Evolutionary conservation across 2,797 vertebrate species (phyloP), one percentile per base, ranked within the genome.

Genomic region (Aerospiza tachiro): DNA sequence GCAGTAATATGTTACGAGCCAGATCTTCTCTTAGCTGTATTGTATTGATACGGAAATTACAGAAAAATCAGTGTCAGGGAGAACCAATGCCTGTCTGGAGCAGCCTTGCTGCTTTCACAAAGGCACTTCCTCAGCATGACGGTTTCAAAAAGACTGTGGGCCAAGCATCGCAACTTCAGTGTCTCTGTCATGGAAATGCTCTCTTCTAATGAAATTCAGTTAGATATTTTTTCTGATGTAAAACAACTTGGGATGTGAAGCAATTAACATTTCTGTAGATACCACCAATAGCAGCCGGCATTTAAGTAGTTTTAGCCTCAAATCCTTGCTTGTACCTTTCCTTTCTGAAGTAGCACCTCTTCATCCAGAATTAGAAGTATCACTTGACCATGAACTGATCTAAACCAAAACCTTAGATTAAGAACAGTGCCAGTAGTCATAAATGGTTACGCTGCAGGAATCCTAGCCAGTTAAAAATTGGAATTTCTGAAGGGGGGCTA

Each of bases 401-500:
- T 61, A 90, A 93, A 89, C 25, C 5, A 82, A 79, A 90, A 93
- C 16, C 42, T 89, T 45, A 35, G 38, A 61, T 89, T 67, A 63
- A 80, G 44, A 84, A 5, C 33, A 16, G 52, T 65, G 75, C 91
- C 86, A 84, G 49, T 12, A 94, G 80, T 79, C 80, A 80, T 81
- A 91, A 93, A 89, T 92, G 92, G 94, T 95, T 95, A 96, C 40
- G 15, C 58, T 82, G 79, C 82, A 94, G 79, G 65, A 89, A 93
- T 86, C 55, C 4, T 40, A 88, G 96, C 92, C 95, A 93, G 89
- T 77, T 90, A 65, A 93, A 56, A 91, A 93, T 23, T 96, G 93
- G 95, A 96, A 95, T 94, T 94, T 83, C 89, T 95, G 75, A 44
- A 70, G 49, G 4, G 11, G 19, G 49, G 26, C 11, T 67, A 61